phyloP scores from a whole-genome alignment of 2,888 invertebrate species.

The Phyllotreta striolata region DNA sequence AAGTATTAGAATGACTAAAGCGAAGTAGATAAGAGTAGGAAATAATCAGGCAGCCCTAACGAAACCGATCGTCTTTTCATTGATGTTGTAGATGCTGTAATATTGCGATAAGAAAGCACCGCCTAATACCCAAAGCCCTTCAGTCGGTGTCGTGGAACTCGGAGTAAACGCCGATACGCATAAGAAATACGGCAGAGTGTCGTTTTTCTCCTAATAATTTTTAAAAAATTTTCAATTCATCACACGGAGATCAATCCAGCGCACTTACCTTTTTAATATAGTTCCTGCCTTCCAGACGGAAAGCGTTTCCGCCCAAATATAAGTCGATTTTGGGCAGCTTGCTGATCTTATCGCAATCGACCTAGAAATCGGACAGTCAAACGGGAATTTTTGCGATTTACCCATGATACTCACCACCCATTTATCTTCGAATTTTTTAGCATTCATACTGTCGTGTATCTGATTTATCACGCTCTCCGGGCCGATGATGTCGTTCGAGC shows the following conservation, averaged over 20 bases:
- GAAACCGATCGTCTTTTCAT: conserved; percentile 58
- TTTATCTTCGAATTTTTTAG: conserved; percentile 40
- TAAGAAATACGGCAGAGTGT: neutral
- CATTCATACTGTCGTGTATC: conserved; percentile 59
- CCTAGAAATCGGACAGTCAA: conserved; percentile 55
- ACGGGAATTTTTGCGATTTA: conserved; percentile 11
- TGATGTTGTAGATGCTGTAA: conserved; percentile 62
- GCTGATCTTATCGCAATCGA: conserved; percentile 68
- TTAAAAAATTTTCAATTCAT: neutral
- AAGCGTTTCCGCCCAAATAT: conserved; percentile 66
- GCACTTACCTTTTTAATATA: conserved; percentile 37
- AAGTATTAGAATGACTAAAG: neutral
- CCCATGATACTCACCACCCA: neutral
- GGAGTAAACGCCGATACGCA: conserved; percentile 62
- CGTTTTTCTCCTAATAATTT: neutral
- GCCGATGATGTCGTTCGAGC: conserved; percentile 60
- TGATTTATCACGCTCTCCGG: conserved; percentile 56
- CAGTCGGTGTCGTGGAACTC: conserved; percentile 39
- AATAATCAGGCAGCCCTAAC: conserved; percentile 55
- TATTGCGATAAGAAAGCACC: conserved; percentile 63
- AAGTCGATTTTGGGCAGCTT: conserved; percentile 69
- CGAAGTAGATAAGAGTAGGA: conserved; percentile 44
- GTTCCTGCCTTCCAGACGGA: conserved; percentile 66
- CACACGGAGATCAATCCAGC: no score
- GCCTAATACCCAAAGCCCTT: conserved; percentile 60